These are phyloP conservation scores for Vesta saturnalis DNA, from an alignment of 2,888 invertebrate genomes.

Conservation along the genomic window DNA sequence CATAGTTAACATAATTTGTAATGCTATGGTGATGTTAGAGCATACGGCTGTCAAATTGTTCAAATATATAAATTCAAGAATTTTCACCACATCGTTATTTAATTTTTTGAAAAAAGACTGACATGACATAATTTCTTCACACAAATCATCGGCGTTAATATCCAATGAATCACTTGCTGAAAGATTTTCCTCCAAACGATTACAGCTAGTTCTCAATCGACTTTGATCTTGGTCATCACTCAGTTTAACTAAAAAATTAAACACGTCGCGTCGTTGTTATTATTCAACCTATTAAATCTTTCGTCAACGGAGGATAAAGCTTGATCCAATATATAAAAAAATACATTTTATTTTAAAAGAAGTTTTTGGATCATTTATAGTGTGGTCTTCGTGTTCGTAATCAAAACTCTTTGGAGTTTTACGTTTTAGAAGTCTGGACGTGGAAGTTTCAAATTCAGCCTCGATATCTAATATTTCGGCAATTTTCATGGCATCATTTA, in stretches of 20 bases:
- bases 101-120: conserved; percentile 37
- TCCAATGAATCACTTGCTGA: conserved; percentile 34
- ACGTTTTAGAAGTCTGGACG: conserved; percentile 36
- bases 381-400: conserved; percentile 41
- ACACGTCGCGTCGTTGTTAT: conserved; percentile 36
- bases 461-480: conserved; percentile 42
- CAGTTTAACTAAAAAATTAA: conserved; percentile 41
- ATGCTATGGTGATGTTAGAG: conserved; percentile 19
- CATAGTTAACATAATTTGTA: conserved; percentile 28
- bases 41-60: too few species aligned
- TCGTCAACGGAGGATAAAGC: conserved; percentile 41
- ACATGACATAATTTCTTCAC: too few species aligned
- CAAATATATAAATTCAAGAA: conserved; percentile 7
- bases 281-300: conserved; percentile 43
- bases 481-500: conserved; percentile 22
- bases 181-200: too few species aligned
- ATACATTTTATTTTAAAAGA: conserved; percentile 41
- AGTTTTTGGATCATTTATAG: conserved; percentile 35
- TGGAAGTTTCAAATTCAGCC: conserved; percentile 40
- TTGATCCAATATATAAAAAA: too few species aligned
- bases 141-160: conserved; percentile 41
- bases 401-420: conserved; percentile 40
- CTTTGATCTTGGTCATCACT: too few species aligned
- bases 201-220: too few species aligned
- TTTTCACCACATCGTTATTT: conserved; percentile 33